Percentiles rank a stretch among this genome's conserved stretches.
Evolutionary conservation across 2,113 vertebrate genomes (phyloP).

Genomic region (Picathartes gymnocephalus): DNA sequence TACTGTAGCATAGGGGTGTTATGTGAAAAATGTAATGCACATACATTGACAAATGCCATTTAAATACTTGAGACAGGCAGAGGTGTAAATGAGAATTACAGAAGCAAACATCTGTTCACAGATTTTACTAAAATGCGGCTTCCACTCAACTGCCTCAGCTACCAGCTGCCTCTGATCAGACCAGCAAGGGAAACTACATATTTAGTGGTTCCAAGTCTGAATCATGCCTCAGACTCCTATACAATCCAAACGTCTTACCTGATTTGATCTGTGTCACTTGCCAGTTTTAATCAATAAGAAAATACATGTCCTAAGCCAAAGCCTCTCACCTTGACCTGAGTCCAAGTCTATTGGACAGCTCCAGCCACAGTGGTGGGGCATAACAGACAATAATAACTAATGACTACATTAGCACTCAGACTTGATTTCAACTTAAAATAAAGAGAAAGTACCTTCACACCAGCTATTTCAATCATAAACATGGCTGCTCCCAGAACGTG

Average conservation of each 20-base stretch:
- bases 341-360: not conserved
- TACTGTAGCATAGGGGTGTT: not conserved
- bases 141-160: not conserved
- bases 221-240: not conserved
- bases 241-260: not conserved
- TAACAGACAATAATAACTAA: not conserved
- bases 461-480: slow-evolving; percentile 99
- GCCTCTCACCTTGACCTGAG: not conserved
- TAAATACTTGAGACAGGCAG: not conserved
- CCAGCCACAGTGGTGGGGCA: not conserved
- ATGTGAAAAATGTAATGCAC: not conserved
- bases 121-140: not conserved
- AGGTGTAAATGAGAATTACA: not conserved
- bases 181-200: not conserved
- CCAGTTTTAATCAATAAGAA: not conserved
- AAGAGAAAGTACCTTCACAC: slow-evolving; percentile 85
- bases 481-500: slow-evolving; percentile 96
- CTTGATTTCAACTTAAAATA: not conserved
- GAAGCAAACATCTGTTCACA: not conserved
- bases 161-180: not conserved
- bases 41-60: not conserved
- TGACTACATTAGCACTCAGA: not conserved
- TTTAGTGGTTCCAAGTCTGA: not conserved
- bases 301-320: not conserved
- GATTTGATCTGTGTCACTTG: not conserved